Percentiles rank a stretch among this genome's conserved stretches.
These are phyloP conservation scores for Gordius sp. DNA, from an alignment of 2,888 invertebrate species.

Conservation along the genomic window DNA sequence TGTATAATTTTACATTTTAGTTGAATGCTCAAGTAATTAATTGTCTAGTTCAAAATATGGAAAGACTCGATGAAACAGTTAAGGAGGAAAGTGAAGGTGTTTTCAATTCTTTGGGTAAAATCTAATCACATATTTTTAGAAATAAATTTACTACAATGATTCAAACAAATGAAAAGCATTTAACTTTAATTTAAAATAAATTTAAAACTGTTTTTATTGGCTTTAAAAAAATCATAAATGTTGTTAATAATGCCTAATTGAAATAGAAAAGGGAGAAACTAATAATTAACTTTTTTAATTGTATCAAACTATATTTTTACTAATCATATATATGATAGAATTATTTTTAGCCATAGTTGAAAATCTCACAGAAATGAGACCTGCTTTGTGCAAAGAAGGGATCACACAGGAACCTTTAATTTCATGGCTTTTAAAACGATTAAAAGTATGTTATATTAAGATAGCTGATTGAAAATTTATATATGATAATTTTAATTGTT, in stretches of 20 bases:
- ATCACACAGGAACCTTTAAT: conserved; percentile 60
- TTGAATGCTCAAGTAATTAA: conserved; percentile 67
- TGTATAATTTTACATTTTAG: no score
- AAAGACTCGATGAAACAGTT: conserved; percentile 63
- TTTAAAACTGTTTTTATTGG: no score
- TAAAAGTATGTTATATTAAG: no score
- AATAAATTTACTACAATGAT: no score
- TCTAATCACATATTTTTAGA: no score
- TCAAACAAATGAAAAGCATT: no score
- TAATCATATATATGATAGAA: no score
- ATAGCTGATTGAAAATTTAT: background rate
- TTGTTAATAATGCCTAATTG: no score
- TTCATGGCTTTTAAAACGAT: conserved; percentile 63
- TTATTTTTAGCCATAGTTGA: conserved; percentile 54
- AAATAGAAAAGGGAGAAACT: no score
- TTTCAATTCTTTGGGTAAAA: conserved; percentile 37
- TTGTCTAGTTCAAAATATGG: conserved; percentile 64
- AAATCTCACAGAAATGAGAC: conserved; percentile 67
- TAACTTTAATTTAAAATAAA: no score
- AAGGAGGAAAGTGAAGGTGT: conserved; percentile 86
- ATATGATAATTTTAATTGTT: no score
- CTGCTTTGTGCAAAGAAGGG: conserved; percentile 53
- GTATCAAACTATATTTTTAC: background rate
- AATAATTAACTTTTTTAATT: background rate
- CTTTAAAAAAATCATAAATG: no score